These are phyloP conservation scores for Drosophila repletoides DNA, from an alignment of 1,140 invertebrate genomes.

Conservation along the genomic window DNA sequence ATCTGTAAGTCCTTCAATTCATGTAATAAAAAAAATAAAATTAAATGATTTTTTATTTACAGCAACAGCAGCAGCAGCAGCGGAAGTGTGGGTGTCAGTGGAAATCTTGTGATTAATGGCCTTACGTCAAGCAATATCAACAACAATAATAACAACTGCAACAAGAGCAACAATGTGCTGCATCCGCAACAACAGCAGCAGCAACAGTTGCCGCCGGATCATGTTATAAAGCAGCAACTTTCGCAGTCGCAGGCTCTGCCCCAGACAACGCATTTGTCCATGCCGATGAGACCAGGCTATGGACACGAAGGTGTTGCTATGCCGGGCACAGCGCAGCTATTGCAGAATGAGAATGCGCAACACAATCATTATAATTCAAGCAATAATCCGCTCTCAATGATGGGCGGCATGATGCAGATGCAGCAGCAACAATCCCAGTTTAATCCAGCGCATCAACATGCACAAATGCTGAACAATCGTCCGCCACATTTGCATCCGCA, in stretches of 20 bases:
- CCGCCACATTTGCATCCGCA: conserved; percentile 30
- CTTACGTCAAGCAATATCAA: conserved; percentile 79
- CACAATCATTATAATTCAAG: conserved; percentile 66
- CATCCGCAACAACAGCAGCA: conserved; percentile 25
- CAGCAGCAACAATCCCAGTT: conserved; percentile 52
- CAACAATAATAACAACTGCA: conserved; percentile 60
- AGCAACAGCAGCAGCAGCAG: conserved; percentile 48
- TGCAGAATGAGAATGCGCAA: conserved; percentile 33
- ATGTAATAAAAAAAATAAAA: no score
- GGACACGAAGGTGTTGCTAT: conserved; percentile 34
- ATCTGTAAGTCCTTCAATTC: conserved; percentile 52
- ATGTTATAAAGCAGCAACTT: neutral
- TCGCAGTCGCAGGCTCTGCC: neutral
- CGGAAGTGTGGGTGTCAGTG: conserved; percentile 20
- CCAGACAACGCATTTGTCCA: conserved; percentile 35
- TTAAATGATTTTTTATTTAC: neutral
- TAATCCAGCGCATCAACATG: conserved; percentile 45
- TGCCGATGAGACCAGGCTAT: conserved; percentile 33
- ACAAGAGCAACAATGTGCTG: conserved; percentile 48
- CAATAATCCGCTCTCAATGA: conserved; percentile 72
- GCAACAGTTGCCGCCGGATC: conserved; percentile 12
- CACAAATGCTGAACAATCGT: conserved; percentile 39
- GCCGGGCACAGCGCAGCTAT: conserved; percentile 56
- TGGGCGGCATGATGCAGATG: conserved; percentile 75
- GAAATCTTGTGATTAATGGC: conserved; percentile 77